phyloP scores from a whole-genome alignment of 2,888 invertebrate genomes.

The Drosophila ustulata region DNA sequence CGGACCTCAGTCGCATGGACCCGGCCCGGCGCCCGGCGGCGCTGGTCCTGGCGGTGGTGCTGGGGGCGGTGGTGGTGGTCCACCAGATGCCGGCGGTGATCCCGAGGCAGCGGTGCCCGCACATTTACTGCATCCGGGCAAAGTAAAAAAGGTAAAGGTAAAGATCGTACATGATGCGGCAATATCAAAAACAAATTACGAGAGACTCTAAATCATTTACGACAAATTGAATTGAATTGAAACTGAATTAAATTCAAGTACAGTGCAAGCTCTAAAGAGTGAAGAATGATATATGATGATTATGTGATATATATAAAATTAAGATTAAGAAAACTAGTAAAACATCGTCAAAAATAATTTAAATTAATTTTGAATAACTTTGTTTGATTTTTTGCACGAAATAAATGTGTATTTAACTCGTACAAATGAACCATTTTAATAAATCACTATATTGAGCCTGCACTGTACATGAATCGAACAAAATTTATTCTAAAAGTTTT shows the following conservation, averaged over 20 bases:
- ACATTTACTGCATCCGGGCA: constrained; percentile 94
- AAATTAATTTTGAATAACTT: not conserved
- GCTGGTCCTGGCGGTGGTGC: constrained; percentile 73
- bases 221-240: not conserved
- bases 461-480: not conserved
- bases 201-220: not conserved
- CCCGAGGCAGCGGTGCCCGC: constrained; percentile 86
- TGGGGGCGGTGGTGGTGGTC: constrained; percentile 80
- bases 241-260: not conserved
- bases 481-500: constrained; percentile 7
- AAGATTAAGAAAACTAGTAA: no score
- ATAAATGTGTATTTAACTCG: no score
- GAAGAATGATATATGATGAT: no score
- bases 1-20: constrained; percentile 87
- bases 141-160: constrained; percentile 86
- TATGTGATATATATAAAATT: no score
- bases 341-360: no score
- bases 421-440: no score
- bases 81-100: constrained; percentile 86
- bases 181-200: constrained; percentile 11
- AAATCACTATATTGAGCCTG: not conserved
- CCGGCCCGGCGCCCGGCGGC: constrained; percentile 84
- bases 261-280: not conserved
- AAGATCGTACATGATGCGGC: constrained; percentile 57
- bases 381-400: no score